Conservation (phyloP, 2,888 invertebrate genomes). For the Clanis bilineata region DNA sequence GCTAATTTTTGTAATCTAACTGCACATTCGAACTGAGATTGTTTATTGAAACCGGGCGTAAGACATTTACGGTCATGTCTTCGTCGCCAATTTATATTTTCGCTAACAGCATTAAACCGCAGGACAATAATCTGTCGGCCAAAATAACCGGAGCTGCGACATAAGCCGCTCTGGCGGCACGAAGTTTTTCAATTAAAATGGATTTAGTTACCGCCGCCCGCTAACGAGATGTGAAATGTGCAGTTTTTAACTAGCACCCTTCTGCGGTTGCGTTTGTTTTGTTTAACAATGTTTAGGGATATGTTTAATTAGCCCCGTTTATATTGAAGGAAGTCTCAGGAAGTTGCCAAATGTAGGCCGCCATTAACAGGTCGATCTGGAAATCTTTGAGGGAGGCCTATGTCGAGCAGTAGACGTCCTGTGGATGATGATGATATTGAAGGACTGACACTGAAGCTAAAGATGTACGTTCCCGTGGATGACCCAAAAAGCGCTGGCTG, state of each 20-base stretch:
- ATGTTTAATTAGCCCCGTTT: neutral
- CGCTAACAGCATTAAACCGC: neutral
- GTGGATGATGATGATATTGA: no score
- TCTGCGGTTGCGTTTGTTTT: slow-evolving; percentile 3
- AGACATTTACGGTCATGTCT: neutral
- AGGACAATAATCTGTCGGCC: slow-evolving; percentile 1
- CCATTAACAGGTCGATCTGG: no score
- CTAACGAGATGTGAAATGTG: slow-evolving; percentile 15
- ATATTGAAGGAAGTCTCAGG: no score
- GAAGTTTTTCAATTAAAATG: slow-evolving; percentile 39
- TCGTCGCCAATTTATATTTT: neutral
- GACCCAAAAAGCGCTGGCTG: no score
- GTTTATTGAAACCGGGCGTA: no score
- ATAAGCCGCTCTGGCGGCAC: slow-evolving; percentile 29
- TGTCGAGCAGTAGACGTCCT: no score
- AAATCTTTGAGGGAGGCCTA: no score
- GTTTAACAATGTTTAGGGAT: neutral
- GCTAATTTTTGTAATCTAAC: no score
- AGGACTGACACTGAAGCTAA: no score
- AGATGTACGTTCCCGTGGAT: no score
- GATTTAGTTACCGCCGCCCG: slow-evolving; percentile 25
- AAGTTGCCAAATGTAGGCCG: no score
- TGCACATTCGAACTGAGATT: no score
- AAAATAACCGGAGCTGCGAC: slow-evolving; percentile 4
- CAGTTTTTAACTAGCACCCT: slow-evolving; percentile 7